Conservation (phyloP, 1,140 invertebrate genomes). For the Meteorus sp. region DNA sequence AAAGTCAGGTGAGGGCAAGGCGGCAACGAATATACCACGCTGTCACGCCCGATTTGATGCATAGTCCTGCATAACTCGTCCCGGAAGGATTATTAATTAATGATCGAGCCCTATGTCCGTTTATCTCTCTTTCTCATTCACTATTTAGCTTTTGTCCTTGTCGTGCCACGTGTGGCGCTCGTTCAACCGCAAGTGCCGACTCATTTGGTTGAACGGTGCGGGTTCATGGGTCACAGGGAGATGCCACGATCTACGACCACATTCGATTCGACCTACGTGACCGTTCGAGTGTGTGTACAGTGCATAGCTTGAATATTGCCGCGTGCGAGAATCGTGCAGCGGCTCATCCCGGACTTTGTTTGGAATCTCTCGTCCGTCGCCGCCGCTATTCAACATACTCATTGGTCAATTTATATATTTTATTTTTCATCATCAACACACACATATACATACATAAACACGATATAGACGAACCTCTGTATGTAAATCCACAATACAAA, state of each 20-base stretch:
- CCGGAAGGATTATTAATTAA: slow-evolving; percentile 48
- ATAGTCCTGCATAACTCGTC: slow-evolving; percentile 38
- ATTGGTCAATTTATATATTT: neutral
- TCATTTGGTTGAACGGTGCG: slow-evolving; percentile 30
- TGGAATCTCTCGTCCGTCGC: neutral
- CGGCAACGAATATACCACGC: slow-evolving; percentile 29
- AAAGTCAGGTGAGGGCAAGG: slow-evolving; percentile 20
- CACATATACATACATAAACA: too few relatives aligned
- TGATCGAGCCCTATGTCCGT: slow-evolving; percentile 36
- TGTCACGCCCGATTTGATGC: slow-evolving; percentile 38
- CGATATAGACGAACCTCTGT: too few relatives aligned
- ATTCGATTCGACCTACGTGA: slow-evolving; percentile 21
- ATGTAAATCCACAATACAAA: neutral
- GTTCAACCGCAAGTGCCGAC: slow-evolving; percentile 26
- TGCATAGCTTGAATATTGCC: slow-evolving; percentile 5
- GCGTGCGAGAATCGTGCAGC: neutral
- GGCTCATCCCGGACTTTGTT: slow-evolving; percentile 2
- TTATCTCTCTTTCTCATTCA: too few relatives aligned
- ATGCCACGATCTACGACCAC: slow-evolving; percentile 22
- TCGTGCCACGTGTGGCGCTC: slow-evolving; percentile 11
- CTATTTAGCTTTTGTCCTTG: too few relatives aligned
- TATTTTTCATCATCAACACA: neutral
- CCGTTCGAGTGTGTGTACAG: slow-evolving; percentile 13
- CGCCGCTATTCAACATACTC: neutral
- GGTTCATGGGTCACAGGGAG: slow-evolving; percentile 25